Percentiles rank a stretch among this genome's conserved stretches.
Evolutionary conservation across 2,888 invertebrate genomes (phyloP).

Genomic region (Caenorhabditis sp.): DNA sequence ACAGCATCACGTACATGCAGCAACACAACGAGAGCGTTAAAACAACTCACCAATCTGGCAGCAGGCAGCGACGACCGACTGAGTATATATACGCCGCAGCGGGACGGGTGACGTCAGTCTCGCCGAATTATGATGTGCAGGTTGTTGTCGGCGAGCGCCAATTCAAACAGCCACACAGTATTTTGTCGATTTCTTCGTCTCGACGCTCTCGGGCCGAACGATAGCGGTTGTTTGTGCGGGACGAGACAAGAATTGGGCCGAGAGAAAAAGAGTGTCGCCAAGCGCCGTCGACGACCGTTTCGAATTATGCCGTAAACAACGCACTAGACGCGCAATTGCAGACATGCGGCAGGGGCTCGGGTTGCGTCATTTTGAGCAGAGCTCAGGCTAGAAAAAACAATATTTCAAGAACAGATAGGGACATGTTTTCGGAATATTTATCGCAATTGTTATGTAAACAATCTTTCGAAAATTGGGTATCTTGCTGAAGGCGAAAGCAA

Average conservation of each 20-base stretch:
- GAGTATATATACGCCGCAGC: slow-evolving; percentile 70
- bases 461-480: no score
- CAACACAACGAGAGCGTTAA: slow-evolving; percentile 40
- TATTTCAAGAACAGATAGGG: no score
- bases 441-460: no score
- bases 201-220: slow-evolving; percentile 16
- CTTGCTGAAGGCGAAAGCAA: no score
- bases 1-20: not conserved
- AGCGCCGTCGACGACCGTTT: not conserved
- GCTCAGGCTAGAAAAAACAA: no score
- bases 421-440: no score
- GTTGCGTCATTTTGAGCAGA: no score
- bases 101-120: slow-evolving; percentile 64
- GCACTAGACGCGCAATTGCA: slow-evolving; percentile 2
- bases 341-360: no score
- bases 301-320: slow-evolving; percentile 1
- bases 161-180: slow-evolving; percentile 32
- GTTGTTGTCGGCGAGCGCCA: slow-evolving; percentile 34
- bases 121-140: slow-evolving; percentile 44
- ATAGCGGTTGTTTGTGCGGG: slow-evolving; percentile 7
- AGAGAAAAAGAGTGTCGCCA: not conserved
- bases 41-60: slow-evolving; percentile 58
- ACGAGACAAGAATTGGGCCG: not conserved
- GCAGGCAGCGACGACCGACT: slow-evolving; percentile 61
- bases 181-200: slow-evolving; percentile 5